Conservation (phyloP, 2,888 invertebrate genomes). For the Callosobruchus maculatus region DNA sequence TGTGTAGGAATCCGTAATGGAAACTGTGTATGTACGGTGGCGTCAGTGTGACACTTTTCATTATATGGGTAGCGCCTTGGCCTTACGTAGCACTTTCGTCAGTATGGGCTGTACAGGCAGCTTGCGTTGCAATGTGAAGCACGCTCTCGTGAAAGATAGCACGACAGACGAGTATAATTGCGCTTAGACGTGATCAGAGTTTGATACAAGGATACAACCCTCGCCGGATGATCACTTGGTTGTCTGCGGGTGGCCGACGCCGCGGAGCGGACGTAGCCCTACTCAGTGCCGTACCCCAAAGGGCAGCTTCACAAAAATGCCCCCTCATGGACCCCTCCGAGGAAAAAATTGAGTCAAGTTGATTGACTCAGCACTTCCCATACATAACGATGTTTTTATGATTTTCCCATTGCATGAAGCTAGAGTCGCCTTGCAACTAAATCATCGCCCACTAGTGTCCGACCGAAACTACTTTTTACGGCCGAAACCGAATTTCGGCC, state of each 20-base stretch:
- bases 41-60: background rate
- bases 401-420: too few species aligned
- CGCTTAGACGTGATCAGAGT: constrained; percentile 39
- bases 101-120: background rate
- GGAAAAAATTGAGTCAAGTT: background rate
- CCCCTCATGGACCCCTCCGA: background rate
- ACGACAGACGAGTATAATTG: constrained; percentile 44
- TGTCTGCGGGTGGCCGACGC: background rate
- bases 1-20: background rate
- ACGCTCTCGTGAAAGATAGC: constrained; percentile 42
- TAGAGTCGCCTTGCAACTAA: too few species aligned
- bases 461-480: too few species aligned
- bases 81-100: background rate
- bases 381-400: too few species aligned
- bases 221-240: background rate
- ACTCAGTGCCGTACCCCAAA: background rate
- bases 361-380: too few species aligned
- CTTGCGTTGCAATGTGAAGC: constrained; percentile 34
- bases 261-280: background rate
- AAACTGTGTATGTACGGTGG: background rate
- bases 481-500: too few species aligned
- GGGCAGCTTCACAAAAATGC: too few species aligned
- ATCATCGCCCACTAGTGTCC: too few species aligned
- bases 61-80: background rate
- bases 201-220: constrained; percentile 22